Percentiles rank a stretch among this genome's conserved stretches.
Evolutionary conservation across 2,797 vertebrate genomes (phyloP).

Genomic region (Melanotaenia parkinsoni): DNA sequence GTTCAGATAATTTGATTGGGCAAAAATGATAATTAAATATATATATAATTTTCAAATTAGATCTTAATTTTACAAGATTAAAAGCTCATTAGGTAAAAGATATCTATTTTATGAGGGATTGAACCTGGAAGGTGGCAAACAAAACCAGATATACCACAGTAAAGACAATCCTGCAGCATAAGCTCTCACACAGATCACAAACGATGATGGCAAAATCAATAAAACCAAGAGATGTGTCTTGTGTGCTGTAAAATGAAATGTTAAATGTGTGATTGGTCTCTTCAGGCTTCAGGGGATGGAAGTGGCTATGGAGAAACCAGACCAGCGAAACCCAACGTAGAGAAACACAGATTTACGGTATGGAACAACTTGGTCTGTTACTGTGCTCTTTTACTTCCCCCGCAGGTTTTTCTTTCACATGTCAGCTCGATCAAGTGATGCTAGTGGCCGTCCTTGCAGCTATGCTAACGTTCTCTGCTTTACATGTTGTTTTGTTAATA

Average conservation of each 20-base stretch:
- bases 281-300: conserved; percentile 77
- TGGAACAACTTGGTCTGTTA: conserved; percentile 2
- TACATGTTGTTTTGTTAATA: not conserved
- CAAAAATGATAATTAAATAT: no score
- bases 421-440: not conserved
- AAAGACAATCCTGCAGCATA: not conserved
- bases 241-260: not conserved
- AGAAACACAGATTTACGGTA: conserved; percentile 60
- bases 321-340: conserved; percentile 23
- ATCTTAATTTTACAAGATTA: not conserved
- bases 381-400: not conserved
- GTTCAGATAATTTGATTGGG: no score
- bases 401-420: not conserved
- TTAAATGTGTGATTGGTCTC: conserved; percentile 30
- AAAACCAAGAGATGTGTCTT: not conserved
- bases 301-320: conserved; percentile 58
- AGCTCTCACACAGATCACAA: not conserved
- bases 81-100: not conserved
- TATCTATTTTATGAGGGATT: not conserved
- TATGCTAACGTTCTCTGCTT: not conserved
- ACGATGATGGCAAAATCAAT: no score
- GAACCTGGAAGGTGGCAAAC: not conserved
- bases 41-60: not conserved
- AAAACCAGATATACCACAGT: not conserved
- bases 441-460: no score